phyloP scores from a whole-genome alignment of 2,888 invertebrate species.

The Drosophila falleni region DNA sequence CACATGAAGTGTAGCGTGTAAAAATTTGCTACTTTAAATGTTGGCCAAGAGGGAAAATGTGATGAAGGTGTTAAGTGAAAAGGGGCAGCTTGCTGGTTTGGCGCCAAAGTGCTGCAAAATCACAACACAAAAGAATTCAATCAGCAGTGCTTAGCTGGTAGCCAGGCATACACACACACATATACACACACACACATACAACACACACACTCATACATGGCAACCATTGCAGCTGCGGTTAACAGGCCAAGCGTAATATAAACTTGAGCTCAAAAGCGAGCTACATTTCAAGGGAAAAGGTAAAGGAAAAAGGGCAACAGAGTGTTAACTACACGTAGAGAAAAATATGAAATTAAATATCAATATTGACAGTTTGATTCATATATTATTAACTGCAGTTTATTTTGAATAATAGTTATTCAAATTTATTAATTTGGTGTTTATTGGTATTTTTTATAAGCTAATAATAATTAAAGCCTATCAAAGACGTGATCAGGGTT shows the following conservation, averaged over 20 bases:
- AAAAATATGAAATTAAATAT: background rate
- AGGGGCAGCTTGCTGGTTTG: conserved; percentile 29
- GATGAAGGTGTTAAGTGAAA: conserved; percentile 3
- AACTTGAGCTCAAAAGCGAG: conserved; percentile 77
- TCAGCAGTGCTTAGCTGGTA: conserved; percentile 78
- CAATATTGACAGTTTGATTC: background rate
- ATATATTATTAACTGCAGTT: too few species aligned
- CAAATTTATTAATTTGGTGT: too few species aligned
- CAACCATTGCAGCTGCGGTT: conserved; percentile 71
- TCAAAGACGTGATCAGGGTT: too few species aligned
- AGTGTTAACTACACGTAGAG: background rate
- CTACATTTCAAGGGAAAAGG: conserved; percentile 7
- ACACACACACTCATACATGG: conserved; percentile 19
- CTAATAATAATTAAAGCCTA: too few species aligned
- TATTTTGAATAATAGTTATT: too few species aligned
- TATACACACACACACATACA: conserved; percentile 20
- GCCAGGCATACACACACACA: conserved; percentile 34
- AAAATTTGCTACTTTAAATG: conserved; percentile 76
- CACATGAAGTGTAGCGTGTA: conserved; percentile 40
- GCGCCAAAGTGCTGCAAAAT: conserved; percentile 77
- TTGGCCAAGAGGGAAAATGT: conserved; percentile 49
- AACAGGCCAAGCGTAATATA: conserved; percentile 81
- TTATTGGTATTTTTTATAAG: too few species aligned
- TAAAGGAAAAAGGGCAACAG: background rate
- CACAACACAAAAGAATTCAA: conserved; percentile 80